Base-by-base conservation (phyloP, 2,888 invertebrate genomes). In the Laspeyria flexula region DNA sequence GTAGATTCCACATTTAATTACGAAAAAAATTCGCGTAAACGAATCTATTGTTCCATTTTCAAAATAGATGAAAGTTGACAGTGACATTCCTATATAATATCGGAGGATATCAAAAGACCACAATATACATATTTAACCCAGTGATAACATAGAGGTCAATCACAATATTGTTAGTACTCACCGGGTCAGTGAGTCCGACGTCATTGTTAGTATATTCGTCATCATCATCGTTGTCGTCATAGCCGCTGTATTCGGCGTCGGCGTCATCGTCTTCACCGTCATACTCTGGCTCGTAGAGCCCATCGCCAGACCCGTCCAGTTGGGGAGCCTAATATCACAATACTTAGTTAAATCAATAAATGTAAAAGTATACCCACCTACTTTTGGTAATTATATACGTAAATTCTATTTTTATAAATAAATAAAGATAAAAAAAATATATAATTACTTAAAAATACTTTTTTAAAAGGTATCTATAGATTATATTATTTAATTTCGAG, bases 281-380 rank as follows among this genome's bases (percentile, higher is more conserved):
- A 38, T 87, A 92, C 11, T 93, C 92, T 6, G 84, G 87, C 65
- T 90, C 88, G 60, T 90, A 90, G 38, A 85, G 41, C 71, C 78
- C 56, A 25, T 64, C 76, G 44, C 88, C 91, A 0, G 90, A 90
- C 0, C 88, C 89, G 11, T 85, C 86, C 44, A 85, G 81, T 10
- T 59, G 57, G 4, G 74, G 33, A 12, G 48, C 43, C 48, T 43
- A 13, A 4, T 13, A 5, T 27, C 18, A 9, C 12, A 34, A 4
- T 1, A 1, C 10, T 27, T 31, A 33, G 18, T 25, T 33, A n/a
- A n/a, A n/a, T n/a, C n/a, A n/a, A n/a, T n/a, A n/a, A n/a, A n/a
- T n/a, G n/a, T n/a, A n/a, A n/a, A n/a, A n/a, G n/a, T n/a, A n/a
- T n/a, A n/a, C n/a, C n/a, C n/a, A n/a, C n/a, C n/a, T n/a, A n/a